These are phyloP conservation scores for Corticium candelabrum DNA, from an alignment of 37 sponge, comb jelly and placozoan genomes.

Conservation along the genomic window DNA sequence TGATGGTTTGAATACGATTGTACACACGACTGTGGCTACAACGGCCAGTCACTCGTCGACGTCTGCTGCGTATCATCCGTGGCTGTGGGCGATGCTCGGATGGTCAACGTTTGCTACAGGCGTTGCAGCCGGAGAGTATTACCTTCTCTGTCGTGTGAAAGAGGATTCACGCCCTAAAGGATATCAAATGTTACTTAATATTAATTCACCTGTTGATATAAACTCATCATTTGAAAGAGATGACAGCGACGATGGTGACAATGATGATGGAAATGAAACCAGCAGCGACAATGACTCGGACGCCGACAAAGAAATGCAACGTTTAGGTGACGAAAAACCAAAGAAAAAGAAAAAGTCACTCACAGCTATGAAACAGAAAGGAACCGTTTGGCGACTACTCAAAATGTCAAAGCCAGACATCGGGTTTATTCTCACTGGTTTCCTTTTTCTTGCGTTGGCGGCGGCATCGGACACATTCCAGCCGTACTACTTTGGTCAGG, in stretches of 20 bases:
- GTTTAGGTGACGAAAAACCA: not conserved
- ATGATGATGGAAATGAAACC: not conserved
- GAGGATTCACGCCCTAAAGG: not conserved
- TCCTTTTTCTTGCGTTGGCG: constrained; percentile 25
- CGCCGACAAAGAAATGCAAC: too few relatives aligned
- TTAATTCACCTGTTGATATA: not conserved
- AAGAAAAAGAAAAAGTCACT: not conserved
- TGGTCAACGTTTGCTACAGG: constrained; percentile 16
- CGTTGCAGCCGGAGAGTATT: too few relatives aligned
- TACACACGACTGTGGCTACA: not conserved
- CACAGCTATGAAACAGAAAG: not conserved
- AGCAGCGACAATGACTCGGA: not conserved
- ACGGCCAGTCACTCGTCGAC: not conserved
- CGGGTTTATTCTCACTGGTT: constrained; percentile 9
- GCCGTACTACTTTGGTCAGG: constrained; percentile 37
- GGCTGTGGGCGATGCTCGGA: constrained; percentile 28
- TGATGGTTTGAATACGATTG: not conserved
- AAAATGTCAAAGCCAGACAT: constrained; percentile 22
- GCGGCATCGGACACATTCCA: constrained; percentile 16
- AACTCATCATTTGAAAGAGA: not conserved
- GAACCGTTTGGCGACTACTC: not conserved
- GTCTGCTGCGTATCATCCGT: constrained; percentile 14
- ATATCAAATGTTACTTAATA: not conserved
- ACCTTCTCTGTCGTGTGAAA: constrained; percentile 6
- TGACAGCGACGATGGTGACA: not conserved